These are phyloP conservation scores for Melanophora roralis DNA, from an alignment of 2,888 invertebrate genomes.

Conservation along the genomic window DNA sequence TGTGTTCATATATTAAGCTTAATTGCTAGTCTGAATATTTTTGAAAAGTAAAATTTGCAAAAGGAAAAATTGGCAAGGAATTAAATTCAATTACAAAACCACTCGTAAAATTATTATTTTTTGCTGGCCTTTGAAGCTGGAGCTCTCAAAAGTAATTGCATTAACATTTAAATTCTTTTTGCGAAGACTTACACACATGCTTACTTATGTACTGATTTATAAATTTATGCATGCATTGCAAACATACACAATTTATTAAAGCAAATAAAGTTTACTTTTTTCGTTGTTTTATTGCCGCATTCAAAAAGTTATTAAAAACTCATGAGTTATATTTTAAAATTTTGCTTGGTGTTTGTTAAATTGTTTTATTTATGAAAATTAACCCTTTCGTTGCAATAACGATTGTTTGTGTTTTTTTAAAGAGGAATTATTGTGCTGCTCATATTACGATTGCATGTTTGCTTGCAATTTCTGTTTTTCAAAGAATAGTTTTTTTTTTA, in stretches of 20 bases:
- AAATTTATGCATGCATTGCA: background rate
- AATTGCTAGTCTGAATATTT: no score
- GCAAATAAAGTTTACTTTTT: background rate
- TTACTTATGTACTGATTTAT: background rate
- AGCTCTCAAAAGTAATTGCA: constrained; percentile 9
- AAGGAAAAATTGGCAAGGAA: no score
- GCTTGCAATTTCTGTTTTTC: constrained; percentile 3
- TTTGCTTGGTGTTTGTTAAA: constrained; percentile 18
- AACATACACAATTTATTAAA: background rate
- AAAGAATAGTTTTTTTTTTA: background rate
- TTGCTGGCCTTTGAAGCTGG: no score
- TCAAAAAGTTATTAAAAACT: constrained; percentile 54
- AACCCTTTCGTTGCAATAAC: no score
- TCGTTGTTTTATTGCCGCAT: constrained; percentile 9
- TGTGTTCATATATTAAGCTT: no score
- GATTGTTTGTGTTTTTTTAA: background rate
- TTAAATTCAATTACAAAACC: no score
- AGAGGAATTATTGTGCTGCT: background rate
- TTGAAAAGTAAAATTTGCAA: no score
- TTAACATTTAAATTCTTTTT: background rate
- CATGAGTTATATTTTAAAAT: constrained; percentile 3
- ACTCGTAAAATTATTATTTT: no score
- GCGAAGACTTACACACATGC: background rate
- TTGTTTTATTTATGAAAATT: no score
- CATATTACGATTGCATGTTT: constrained; percentile 31